A percentile compares a stretch with the other conserved stretches of the same genome.
Conservation (phyloP, 2,113 vertebrate genomes). For the Phocoena sinus region DNA sequence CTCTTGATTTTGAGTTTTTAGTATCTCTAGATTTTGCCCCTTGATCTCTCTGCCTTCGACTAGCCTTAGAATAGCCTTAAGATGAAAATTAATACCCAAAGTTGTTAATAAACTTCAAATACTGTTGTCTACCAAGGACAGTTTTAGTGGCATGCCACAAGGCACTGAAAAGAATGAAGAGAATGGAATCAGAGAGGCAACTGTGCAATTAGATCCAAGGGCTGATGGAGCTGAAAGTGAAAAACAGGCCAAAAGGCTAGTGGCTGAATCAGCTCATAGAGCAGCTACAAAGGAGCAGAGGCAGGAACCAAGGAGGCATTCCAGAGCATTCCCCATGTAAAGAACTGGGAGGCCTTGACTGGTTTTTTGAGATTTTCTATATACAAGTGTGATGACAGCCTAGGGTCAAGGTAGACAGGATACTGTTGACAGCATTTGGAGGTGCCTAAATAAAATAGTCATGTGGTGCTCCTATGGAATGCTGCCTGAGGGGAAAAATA, state of each 20-base stretch:
- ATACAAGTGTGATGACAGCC: background rate
- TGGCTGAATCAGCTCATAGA: background rate
- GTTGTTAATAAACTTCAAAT: background rate
- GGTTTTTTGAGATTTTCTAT: background rate
- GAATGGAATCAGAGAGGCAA: background rate
- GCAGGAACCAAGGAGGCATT: background rate
- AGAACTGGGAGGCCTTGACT: background rate
- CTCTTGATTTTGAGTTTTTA: background rate
- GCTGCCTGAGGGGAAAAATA: background rate
- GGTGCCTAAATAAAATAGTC: background rate
- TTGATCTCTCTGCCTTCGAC: background rate
- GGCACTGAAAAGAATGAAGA: background rate
- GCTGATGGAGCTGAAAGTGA: background rate
- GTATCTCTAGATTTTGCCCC: background rate
- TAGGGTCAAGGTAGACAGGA: background rate
- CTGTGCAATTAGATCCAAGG: background rate
- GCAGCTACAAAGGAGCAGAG: background rate
- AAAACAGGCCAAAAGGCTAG: background rate
- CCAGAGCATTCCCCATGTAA: background rate
- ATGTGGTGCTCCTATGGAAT: background rate
- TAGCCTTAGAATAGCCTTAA: background rate
- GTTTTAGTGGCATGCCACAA: background rate
- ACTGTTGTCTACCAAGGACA: background rate
- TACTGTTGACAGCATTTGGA: background rate
- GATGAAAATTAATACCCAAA: background rate